phyloP scores from a whole-genome alignment of 1,140 invertebrate species.

The Drosophila funebris region DNA sequence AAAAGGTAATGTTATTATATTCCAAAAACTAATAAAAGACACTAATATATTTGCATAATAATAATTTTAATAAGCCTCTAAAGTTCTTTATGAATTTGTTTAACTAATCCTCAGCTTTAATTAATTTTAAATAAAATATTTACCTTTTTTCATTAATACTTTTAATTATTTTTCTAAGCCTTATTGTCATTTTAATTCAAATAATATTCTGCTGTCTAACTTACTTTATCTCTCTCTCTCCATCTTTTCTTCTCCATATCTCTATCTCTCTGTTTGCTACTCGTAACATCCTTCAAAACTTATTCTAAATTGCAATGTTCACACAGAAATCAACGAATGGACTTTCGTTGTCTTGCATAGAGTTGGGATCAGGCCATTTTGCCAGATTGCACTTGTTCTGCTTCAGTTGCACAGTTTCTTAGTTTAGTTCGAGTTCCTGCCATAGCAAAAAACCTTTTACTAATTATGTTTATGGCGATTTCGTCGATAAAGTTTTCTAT shows the following conservation, averaged over 20 bases:
- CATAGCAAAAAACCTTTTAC: slow-evolving; percentile 22
- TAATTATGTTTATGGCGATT: slow-evolving; percentile 49
- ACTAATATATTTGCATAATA: too few species aligned
- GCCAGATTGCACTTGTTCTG: slow-evolving; percentile 43
- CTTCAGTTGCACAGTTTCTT: slow-evolving; percentile 1
- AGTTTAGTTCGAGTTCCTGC: slow-evolving; percentile 6
- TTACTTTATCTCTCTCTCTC: not conserved
- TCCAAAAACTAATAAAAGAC: too few species aligned
- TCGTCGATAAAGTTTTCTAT: slow-evolving; percentile 36
- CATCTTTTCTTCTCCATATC: not conserved
- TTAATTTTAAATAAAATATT: too few species aligned
- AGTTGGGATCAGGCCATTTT: not conserved
- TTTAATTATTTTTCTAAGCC: too few species aligned
- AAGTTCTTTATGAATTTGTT: too few species aligned
- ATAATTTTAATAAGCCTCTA: too few species aligned
- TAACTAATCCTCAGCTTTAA: too few species aligned
- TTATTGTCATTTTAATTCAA: too few species aligned
- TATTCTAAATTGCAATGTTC: slow-evolving; percentile 40
- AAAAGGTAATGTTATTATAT: too few species aligned
- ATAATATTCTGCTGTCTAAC: not conserved
- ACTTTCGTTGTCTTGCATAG: slow-evolving; percentile 35
- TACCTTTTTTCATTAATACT: too few species aligned
- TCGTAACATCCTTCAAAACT: slow-evolving; percentile 32
- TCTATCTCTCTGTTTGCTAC: slow-evolving; percentile 8
- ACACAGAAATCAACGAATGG: slow-evolving; percentile 44